Conservation (phyloP, 2,113 vertebrate genomes). For the Sialia sialis region DNA sequence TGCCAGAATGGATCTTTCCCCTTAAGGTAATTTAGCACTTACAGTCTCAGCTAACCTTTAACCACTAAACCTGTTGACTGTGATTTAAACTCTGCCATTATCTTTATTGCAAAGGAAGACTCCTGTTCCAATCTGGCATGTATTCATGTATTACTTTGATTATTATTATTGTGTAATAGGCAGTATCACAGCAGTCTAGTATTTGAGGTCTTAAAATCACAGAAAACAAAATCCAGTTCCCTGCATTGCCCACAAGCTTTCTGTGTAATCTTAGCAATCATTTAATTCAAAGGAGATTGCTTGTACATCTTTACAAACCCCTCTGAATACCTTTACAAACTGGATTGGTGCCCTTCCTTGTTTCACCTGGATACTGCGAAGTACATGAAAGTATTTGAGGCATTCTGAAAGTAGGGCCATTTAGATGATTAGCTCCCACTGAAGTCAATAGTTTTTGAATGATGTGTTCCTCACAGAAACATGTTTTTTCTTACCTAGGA, state of each 20-base stretch:
- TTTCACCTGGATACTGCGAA: neutral
- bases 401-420: neutral
- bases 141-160: neutral
- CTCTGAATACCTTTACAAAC: neutral
- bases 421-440: neutral
- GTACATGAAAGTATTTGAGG: neutral
- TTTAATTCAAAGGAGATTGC: neutral
- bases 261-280: neutral
- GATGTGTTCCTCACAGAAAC: accelerated
- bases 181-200: neutral
- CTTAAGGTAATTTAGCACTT: neutral
- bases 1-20: neutral
- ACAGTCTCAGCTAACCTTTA: neutral
- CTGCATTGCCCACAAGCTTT: neutral
- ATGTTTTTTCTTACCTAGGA: neutral
- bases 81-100: neutral
- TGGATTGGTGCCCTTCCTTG: neutral
- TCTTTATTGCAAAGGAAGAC: neutral
- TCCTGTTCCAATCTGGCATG: neutral
- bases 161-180: neutral
- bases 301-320: neutral
- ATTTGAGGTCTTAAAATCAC: neutral
- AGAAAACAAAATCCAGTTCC: neutral
- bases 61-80: neutral
- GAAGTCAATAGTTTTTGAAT: neutral